These are phyloP conservation scores for Copsychus sechellarum DNA, from an alignment of 2,113 vertebrate species.

Conservation along the genomic window DNA sequence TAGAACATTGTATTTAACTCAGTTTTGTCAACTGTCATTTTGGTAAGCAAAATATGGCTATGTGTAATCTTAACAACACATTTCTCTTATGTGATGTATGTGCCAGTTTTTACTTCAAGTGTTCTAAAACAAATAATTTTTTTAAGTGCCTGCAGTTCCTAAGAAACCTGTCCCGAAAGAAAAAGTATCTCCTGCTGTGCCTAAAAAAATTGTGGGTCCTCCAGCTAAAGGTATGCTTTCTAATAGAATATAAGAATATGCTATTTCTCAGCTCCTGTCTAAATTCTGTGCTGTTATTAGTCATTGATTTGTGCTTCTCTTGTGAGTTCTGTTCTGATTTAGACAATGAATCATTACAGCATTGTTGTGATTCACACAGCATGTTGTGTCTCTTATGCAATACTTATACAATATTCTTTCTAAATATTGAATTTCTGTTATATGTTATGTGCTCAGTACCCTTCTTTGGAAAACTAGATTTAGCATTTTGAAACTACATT, in stretches of 20 bases:
- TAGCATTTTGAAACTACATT: not conserved
- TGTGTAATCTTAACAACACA: not conserved
- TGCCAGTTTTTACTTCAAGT: not conserved
- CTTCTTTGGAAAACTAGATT: not conserved
- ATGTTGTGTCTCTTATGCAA: not conserved
- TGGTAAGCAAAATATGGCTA: not conserved
- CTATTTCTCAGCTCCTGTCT: not conserved
- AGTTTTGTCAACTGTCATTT: not conserved
- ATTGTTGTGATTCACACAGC: too few species aligned
- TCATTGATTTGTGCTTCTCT: not conserved
- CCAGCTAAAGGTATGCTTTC: conserved; percentile 75
- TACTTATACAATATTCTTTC: not conserved
- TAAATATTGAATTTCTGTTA: not conserved
- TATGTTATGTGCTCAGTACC: not conserved
- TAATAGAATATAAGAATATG: not conserved
- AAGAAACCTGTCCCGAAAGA: conserved; percentile 76
- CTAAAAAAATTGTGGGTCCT: conserved; percentile 75
- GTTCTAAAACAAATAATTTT: conserved; percentile 54
- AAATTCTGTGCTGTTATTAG: not conserved
- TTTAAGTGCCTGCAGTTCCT: conserved; percentile 71
- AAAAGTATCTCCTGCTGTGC: conserved; percentile 64
- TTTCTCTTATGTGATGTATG: not conserved
- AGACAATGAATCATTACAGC: not conserved
- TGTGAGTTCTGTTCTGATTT: not conserved
- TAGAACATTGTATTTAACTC: not conserved